A percentile compares a stretch with the other conserved stretches of the same genome.
phyloP scores from a whole-genome alignment of 1,140 invertebrate species.

The Drosophila trapezifrons region DNA sequence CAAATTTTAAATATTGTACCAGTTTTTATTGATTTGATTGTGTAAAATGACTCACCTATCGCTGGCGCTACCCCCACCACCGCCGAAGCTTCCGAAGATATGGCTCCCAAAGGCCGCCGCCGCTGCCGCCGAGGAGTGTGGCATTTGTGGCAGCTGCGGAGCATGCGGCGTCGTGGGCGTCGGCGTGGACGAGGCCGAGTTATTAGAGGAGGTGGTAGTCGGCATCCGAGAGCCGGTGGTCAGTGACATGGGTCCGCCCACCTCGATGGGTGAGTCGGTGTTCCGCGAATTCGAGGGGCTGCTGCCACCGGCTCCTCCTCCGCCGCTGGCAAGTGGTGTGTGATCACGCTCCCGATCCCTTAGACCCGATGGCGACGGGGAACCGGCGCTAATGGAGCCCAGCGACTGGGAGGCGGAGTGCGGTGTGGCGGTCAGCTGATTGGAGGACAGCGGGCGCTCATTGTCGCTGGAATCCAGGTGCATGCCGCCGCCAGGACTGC shows the following conservation, averaged over 20 bases:
- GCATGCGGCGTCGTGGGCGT: constrained; percentile 68
- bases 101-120: constrained; percentile 76
- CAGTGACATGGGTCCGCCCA: constrained; percentile 83
- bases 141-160: constrained; percentile 63
- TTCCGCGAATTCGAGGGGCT: constrained; percentile 78
- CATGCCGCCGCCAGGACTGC: constrained; percentile 65
- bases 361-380: constrained; percentile 75
- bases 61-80: constrained; percentile 49
- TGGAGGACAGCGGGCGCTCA: constrained; percentile 80
- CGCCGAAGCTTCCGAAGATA: constrained; percentile 77
- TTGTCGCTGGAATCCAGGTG: constrained; percentile 77
- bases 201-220: constrained; percentile 62
- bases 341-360: constrained; percentile 72
- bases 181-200: constrained; percentile 70
- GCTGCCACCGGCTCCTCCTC: constrained; percentile 36
- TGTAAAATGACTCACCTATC: constrained; percentile 60
- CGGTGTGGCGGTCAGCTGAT: constrained; percentile 73
- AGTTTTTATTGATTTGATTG: too few relatives aligned
- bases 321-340: constrained; percentile 55
- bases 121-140: constrained; percentile 60
- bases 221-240: constrained; percentile 67
- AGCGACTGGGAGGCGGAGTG: constrained; percentile 81
- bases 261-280: constrained; percentile 84
- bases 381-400: constrained; percentile 82
- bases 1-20: too few relatives aligned